Conservation (phyloP, 1,140 invertebrate genomes). For the Aphaenogaster floridana region DNA sequence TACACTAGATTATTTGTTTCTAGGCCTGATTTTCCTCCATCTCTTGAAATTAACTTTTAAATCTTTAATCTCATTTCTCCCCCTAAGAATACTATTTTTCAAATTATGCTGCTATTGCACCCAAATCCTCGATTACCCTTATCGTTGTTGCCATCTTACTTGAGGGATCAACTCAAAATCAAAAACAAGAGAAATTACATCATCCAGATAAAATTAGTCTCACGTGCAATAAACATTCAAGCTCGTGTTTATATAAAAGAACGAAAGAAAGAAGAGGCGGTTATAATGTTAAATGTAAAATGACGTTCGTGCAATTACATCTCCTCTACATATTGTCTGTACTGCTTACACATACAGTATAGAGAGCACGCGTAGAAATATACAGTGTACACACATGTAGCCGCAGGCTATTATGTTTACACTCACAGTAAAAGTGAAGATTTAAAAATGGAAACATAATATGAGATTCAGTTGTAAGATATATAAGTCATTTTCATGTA, state of each 20-base stretch:
- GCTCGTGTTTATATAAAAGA: slow-evolving; percentile 70
- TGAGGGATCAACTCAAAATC: not conserved
- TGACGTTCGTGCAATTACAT: slow-evolving; percentile 13
- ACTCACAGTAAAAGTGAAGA: not conserved
- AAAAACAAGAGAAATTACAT: slow-evolving; percentile 29
- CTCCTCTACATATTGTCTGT: slow-evolving; percentile 36
- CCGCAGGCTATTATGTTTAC: slow-evolving; percentile 14
- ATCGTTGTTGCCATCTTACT: slow-evolving; percentile 48
- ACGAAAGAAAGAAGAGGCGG: slow-evolving; percentile 26
- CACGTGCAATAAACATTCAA: slow-evolving; percentile 69
- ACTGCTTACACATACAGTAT: not conserved
- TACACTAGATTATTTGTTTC: not conserved
- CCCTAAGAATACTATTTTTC: not conserved
- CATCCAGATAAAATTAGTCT: slow-evolving; percentile 63
- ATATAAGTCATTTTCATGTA: slow-evolving; percentile 56
- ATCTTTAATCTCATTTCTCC: not conserved
- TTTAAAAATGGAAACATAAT: not conserved
- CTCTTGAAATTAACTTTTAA: not conserved
- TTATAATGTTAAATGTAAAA: slow-evolving; percentile 10
- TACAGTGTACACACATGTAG: slow-evolving; percentile 30
- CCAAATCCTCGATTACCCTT: slow-evolving; percentile 29
- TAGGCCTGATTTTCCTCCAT: not conserved
- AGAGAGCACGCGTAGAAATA: not conserved
- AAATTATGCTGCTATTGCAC: not conserved
- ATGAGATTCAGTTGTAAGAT: not conserved